Evolutionary conservation across 2,113 vertebrate genomes (phyloP).

Genomic region (Anarrhichthys ocellatus): DNA sequence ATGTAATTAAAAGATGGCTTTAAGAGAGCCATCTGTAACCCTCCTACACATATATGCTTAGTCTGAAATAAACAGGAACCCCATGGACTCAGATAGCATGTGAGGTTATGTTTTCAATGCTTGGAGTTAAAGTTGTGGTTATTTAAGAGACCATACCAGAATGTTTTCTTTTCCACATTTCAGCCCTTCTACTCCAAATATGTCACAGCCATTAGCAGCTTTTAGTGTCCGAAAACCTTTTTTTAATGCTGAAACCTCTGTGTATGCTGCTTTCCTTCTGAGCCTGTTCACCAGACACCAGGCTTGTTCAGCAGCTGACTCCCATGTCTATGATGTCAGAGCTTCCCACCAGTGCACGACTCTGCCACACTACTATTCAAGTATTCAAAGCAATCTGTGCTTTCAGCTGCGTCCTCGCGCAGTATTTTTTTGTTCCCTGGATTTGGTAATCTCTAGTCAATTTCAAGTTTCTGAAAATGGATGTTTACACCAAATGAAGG

Average conservation of each 20-base stretch:
- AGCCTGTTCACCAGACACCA: slow-evolving; percentile 20
- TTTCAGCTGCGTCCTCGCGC: slow-evolving; percentile 25
- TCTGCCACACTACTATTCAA: slow-evolving; percentile 17
- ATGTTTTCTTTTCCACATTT: slow-evolving; percentile 8
- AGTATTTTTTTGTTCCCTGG: neutral
- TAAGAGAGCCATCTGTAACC: slow-evolving; percentile 67
- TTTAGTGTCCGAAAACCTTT: neutral
- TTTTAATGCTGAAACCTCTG: slow-evolving; percentile 1
- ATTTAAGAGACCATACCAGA: neutral
- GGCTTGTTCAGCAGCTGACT: slow-evolving; percentile 38
- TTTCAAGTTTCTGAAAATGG: neutral
- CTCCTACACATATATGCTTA: slow-evolving; percentile 65
- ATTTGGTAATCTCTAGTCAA: neutral
- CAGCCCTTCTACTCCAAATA: slow-evolving; percentile 13
- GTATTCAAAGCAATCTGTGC: slow-evolving; percentile 38
- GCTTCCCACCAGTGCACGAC: slow-evolving; percentile 37
- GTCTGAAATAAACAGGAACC: slow-evolving; percentile 56
- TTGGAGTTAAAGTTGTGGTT: slow-evolving; percentile 20
- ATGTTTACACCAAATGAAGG: neutral
- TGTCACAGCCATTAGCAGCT: slow-evolving; percentile 7
- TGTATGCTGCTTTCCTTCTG: slow-evolving; percentile 7
- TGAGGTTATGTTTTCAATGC: slow-evolving; percentile 49
- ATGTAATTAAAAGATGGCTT: slow-evolving; percentile 68
- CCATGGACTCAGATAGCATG: slow-evolving; percentile 32
- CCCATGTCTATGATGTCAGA: slow-evolving; percentile 35